These are phyloP conservation scores for Ceriagrion tenellum DNA, from an alignment of 2,888 invertebrate species.

Conservation along the genomic window DNA sequence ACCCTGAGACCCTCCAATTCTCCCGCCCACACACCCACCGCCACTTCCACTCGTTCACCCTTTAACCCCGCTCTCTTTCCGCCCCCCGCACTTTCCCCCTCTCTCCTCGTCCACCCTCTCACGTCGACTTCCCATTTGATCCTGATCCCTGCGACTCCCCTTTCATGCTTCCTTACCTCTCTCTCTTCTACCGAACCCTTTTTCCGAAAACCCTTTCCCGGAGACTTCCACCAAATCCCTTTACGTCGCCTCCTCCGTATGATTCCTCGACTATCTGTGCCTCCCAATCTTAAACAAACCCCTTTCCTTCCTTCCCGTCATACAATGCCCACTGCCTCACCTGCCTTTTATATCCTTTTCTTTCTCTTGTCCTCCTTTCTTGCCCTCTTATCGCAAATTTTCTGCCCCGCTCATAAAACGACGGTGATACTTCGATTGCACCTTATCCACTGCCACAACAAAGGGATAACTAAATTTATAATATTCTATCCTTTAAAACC, in stretches of 20 bases:
- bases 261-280: conserved; percentile 31
- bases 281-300: conserved; percentile 16
- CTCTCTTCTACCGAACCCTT: neutral
- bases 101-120: neutral
- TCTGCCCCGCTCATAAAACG: neutral
- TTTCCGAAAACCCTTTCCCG: neutral
- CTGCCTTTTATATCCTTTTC: too few species aligned
- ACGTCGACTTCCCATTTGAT: conserved; percentile 38
- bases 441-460: too few species aligned
- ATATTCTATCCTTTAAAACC: too few species aligned
- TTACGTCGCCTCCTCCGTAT: conserved; percentile 4
- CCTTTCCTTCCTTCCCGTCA: neutral
- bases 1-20: neutral
- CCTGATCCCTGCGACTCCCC: conserved; percentile 31
- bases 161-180: conserved; percentile 39
- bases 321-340: too few species aligned
- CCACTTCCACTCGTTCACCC: neutral
- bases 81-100: neutral
- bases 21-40: neutral
- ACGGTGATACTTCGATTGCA: too few species aligned
- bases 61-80: neutral
- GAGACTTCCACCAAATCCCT: neutral
- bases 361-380: too few species aligned
- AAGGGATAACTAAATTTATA: too few species aligned
- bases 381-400: neutral